Percentiles rank a stretch among this genome's conserved stretches.
phyloP scores from a whole-genome alignment of 2,113 vertebrate genomes.

The Stigmatopora argus region DNA sequence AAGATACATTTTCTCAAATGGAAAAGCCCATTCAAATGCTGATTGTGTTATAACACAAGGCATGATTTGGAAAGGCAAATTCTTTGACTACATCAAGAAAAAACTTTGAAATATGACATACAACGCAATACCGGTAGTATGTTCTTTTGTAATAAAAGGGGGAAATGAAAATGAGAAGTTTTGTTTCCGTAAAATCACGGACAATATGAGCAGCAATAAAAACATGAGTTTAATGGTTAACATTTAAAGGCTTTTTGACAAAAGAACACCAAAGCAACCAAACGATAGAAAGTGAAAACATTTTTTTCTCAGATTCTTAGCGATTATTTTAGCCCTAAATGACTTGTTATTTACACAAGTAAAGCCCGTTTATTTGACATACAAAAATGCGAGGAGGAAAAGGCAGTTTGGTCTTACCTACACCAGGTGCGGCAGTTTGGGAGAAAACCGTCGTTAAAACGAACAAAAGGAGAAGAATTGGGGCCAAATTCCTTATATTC shows the following conservation, averaged over 20 bases:
- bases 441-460: conserved; percentile 41
- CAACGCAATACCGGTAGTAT: neutral
- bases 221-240: neutral
- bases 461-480: conserved; percentile 49
- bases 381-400: neutral
- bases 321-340: neutral
- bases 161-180: neutral
- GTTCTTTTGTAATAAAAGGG: neutral
- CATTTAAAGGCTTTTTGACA: neutral
- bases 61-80: too few species aligned
- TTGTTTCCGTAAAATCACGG: neutral
- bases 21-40: too few species aligned
- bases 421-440: conserved; percentile 31
- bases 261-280: neutral
- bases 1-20: neutral
- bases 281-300: neutral
- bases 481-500: conserved; percentile 39
- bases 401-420: conserved; percentile 36
- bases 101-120: neutral
- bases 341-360: neutral
- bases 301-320: neutral
- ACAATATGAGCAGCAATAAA: neutral
- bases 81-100: too few species aligned
- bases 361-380: neutral
- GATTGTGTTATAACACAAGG: too few species aligned